Base-by-base conservation (phyloP, 2,888 invertebrate genomes). In the Caradrina kadenii region DNA sequence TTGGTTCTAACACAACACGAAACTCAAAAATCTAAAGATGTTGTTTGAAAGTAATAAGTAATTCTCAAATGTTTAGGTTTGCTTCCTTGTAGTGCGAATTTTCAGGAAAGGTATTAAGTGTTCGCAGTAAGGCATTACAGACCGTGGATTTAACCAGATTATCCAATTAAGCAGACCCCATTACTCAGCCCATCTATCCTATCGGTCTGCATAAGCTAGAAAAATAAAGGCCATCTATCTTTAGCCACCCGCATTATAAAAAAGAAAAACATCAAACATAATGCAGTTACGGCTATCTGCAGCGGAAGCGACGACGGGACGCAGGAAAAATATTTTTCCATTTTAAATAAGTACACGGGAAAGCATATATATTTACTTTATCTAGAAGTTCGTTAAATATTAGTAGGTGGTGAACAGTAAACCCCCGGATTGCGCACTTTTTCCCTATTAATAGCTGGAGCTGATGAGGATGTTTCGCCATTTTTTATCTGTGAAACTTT, bases 251-350 rank as follows among this genome's bases (percentile, higher is more conserved):
- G 85, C 84, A 85, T 85, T 83, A 84, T 85, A 84, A 85, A 84
- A 84, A 84, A 85, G 85, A 85, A 84, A 82, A 85, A 78, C 84
- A 81, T 84, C 84, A 84, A 84, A 84, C 87, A 86, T 86, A 86
- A 87, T 84, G 86, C 80, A 80, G 83, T 83, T 76, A 80, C 83
- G 80, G 86, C 82, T 85, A 85, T 85, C 85, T 85, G 81, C 78
- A 64, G 71, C 81, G 84, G 86, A 87, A 88, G 84, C 89, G 88
- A 77, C 79, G 87, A 82, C 87, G 87, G 89, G 90, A 88, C 89
- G 91, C 88, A 89, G 92, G 92, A 93, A 94, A 94, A 94, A 94
- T 93, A 93, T 94, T 94, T 94, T 94, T 93, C 94, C 93, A 94
- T 95, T 94, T 95, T 92, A 94, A 95, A 94, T 94, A 94, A 86